These are phyloP conservation scores for Ammodramus savannarum DNA, from an alignment of 2,113 vertebrate genomes.

Conservation along the genomic window DNA sequence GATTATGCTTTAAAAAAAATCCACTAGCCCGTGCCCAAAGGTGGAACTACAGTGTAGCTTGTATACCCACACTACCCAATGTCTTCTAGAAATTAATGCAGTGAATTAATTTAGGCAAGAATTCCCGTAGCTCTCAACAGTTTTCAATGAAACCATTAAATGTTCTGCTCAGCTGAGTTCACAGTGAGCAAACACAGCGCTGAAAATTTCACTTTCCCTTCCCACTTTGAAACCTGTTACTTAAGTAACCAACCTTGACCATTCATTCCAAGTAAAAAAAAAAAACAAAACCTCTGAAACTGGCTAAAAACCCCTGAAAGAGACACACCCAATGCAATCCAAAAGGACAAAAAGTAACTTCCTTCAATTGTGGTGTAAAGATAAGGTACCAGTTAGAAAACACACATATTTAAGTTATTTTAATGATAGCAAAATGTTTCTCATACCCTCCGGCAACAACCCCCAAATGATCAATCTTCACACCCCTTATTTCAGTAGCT, in stretches of 20 bases:
- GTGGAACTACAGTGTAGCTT: background rate
- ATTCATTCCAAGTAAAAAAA: background rate
- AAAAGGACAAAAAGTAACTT: slow-evolving; percentile 23
- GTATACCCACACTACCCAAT: background rate
- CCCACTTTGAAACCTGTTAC: background rate
- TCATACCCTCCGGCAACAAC: background rate
- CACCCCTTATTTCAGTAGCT: background rate
- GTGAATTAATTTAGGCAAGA: background rate
- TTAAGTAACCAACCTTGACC: background rate
- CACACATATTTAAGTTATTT: background rate
- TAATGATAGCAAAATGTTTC: background rate
- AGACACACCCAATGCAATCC: background rate
- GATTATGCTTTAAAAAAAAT: background rate
- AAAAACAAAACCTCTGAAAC: background rate
- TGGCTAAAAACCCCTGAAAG: background rate
- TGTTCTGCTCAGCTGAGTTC: background rate
- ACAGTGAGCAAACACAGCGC: background rate
- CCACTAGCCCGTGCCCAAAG: background rate
- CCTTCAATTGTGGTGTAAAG: background rate
- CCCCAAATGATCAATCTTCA: background rate
- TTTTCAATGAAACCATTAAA: background rate
- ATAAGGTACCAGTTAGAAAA: background rate
- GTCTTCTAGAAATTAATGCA: background rate
- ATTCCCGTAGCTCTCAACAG: background rate
- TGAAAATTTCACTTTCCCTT: background rate